Evolutionary conservation across 2,888 invertebrate genomes (phyloP), one percentile per base, ranked within the genome.

Genomic region (Drosophila heteroneura): DNA sequence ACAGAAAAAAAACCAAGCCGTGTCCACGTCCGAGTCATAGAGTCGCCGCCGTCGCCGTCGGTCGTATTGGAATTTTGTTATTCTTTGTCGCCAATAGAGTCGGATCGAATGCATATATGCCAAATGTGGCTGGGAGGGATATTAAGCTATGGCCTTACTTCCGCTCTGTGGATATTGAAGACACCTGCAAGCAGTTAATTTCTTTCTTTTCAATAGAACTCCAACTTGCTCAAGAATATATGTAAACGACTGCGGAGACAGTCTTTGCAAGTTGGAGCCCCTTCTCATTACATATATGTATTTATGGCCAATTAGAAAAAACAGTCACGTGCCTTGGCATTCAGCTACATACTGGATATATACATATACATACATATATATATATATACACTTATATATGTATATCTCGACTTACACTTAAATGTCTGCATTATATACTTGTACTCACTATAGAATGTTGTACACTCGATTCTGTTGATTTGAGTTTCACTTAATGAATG

Each of bases 291-390:
- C 79, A 86, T 56, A 77, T 84, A 84, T 65, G 63, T 76, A 71
- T 67, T 75, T 82, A 83, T 78, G 83, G 62, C 35, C 70, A 71
- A 85, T 87, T 87, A 79, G 74, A 69, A 53, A 87, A 87, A 87
- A 87, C 78, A 79, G 79, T 87, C 87, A 87, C 87, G 90, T 90
- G 86, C 79, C 75, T 64, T 54, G 33, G 32, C 57, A 71, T 68
- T 65, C 66, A 67, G 44, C 32, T 61, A 56, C 26, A 54, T 53
- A 65, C 57, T 28, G 39, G n/a, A 5, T n/a, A 28, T 9, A 56
- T 61, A 51, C 39, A 19, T 16, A 37, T 32, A 53, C 26, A 64
- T 14, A 58, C 58, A 51, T 33, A 19, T 16, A 37, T 32, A 53
- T 19, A 64, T 14, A 58, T 37, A 54, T n/a, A 35, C 14, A 14